Evolutionary conservation across 2,113 vertebrate species (phyloP), one percentile per base, ranked within the genome.

Genomic region (Eonycteris spelaea): DNA sequence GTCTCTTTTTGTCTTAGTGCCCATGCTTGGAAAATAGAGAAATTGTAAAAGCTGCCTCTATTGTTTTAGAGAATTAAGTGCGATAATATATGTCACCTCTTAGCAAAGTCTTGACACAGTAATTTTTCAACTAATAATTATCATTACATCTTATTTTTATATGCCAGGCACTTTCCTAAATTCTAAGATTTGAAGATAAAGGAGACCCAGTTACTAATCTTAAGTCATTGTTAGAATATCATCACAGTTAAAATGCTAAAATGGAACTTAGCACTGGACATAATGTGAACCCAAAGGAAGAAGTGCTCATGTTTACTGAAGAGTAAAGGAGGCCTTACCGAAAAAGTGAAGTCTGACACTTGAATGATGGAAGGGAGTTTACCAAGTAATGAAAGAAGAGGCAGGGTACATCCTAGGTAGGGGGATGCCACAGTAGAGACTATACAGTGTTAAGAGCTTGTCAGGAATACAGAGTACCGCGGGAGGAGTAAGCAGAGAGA

Each of bases 141-240:
- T 79, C 86, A 86, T 19, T 80, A 33, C 7, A 45, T 86, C 53
- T 48, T 78, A 90, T 92, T 91, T 90, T 43, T 83, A 33, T 18
- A 90, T 88, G 43, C 5, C 11, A 79, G 57, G 35, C 7, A 55
- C 28, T 95, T 90, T 48, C 68, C n/a, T 28, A 30, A 28, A 21
- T 86, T 85, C 67, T 77, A 84, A 26, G 70, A 93, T 83, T 86
- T 86, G 63, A 86, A 86, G 45, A 55, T 53, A 77, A 90, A 93
- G 61, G 48, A 24, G 43, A 93, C 90, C 88, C 0, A 38, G 45
- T 75, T 18, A 33, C 90, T 82, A 95, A 92, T 8, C 22, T 83
- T 74, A 57, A 75, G 68, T 65, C 51, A 77, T 22, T 90, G 33
- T 80, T 77, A 88, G 16, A 65, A 22, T 30, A 85, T 19, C 59